These are phyloP conservation scores for Drosophila helvetica DNA, from an alignment of 2,888 invertebrate species.

Conservation along the genomic window DNA sequence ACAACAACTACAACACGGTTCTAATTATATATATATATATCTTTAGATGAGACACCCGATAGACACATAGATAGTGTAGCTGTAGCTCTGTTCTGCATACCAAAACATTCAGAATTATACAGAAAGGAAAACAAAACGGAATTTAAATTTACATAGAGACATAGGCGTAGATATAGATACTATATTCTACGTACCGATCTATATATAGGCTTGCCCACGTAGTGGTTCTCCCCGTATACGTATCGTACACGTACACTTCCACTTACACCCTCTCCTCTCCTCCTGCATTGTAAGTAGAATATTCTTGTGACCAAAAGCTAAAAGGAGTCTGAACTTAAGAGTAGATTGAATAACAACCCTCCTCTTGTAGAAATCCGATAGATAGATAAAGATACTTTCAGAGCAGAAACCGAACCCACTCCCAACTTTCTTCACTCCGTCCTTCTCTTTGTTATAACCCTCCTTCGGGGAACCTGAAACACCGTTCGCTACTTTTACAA, in stretches of 20 bases:
- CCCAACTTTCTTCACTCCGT: slow-evolving; percentile 42
- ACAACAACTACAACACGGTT: slow-evolving; percentile 16
- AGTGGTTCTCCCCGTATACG: slow-evolving; percentile 4
- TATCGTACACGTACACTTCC: neutral
- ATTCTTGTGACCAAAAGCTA: slow-evolving; percentile 73
- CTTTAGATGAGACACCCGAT: slow-evolving; percentile 7
- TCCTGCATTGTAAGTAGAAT: slow-evolving; percentile 1
- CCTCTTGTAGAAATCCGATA: slow-evolving; percentile 8
- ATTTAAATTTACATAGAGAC: slow-evolving; percentile 47
- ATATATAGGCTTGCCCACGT: slow-evolving; percentile 20
- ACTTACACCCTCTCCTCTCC: neutral
- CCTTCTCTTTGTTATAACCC: slow-evolving; percentile 8
- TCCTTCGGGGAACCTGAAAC: neutral
- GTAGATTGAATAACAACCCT: slow-evolving; percentile 60
- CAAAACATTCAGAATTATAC: slow-evolving; percentile 10
- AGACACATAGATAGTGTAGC: slow-evolving; percentile 20
- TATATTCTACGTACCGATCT: slow-evolving; percentile 13
- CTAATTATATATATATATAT: slow-evolving; percentile 21
- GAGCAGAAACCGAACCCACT: slow-evolving; percentile 8
- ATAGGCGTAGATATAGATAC: slow-evolving; percentile 16
- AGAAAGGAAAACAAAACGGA: slow-evolving; percentile 13
- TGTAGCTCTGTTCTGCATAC: slow-evolving; percentile 19
- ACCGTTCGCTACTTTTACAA: slow-evolving; percentile 14
- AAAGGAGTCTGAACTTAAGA: slow-evolving; percentile 72
- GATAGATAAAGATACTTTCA: slow-evolving; percentile 23